Evolutionary conservation across 2,797 vertebrate species (phyloP).

Genomic region (Varecia variegata): DNA sequence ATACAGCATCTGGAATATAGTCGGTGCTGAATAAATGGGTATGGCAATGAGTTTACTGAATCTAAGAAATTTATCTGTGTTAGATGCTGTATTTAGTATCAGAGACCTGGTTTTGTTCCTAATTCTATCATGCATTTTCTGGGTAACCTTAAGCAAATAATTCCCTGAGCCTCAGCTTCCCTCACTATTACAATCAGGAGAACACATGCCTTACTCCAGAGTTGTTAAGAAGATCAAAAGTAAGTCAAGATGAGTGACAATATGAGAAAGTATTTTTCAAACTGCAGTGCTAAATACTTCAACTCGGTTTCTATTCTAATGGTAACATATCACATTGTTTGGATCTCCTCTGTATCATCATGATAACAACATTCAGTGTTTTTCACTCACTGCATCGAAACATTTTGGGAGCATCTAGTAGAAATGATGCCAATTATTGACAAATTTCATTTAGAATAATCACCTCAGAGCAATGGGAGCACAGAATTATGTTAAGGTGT

Average conservation of each 20-base stretch:
- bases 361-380: neutral
- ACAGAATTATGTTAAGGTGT: neutral
- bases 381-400: slow-evolving; percentile 16
- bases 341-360: neutral
- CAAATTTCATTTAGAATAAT: slow-evolving; percentile 20
- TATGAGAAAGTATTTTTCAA: neutral
- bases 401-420: neutral
- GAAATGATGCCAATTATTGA: neutral
- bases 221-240: neutral
- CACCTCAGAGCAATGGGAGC: neutral
- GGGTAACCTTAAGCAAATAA: neutral
- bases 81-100: neutral
- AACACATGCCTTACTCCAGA: neutral
- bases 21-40: neutral
- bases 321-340: neutral
- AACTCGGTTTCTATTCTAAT: neutral
- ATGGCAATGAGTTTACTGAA: neutral
- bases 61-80: neutral
- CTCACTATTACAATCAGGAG: neutral
- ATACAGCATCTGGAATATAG: neutral
- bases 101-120: neutral
- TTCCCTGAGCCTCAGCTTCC: neutral
- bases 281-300: neutral
- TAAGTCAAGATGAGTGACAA: neutral
- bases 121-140: neutral